Evolutionary conservation across 1,140 invertebrate species (phyloP), one percentile per base, ranked within the genome.

Genomic region (Trialeurodes vaporariorum): DNA sequence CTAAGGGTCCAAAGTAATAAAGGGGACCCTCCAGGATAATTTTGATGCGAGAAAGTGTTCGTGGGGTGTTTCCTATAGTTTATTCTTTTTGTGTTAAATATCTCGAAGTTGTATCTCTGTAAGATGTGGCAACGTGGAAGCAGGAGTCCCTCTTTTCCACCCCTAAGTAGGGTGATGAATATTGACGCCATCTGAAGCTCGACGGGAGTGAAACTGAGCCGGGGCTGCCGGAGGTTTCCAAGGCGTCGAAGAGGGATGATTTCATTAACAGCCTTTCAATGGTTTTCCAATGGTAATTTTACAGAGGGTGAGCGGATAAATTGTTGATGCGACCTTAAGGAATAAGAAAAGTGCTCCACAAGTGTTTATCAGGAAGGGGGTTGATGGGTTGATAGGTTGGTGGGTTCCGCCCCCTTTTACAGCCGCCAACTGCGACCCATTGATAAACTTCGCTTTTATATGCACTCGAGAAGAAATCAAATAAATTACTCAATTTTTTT

Each of bases 191-290:
- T n/a, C n/a, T n/a, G 5, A 49, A 17, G 34, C 34, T 49, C 34
- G n/a, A n/a, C 34, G 34, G 34, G 34, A 17, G 34, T 77, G 77
- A 68, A 68, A 70, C 67, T 66, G 23, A 64, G 26, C 66, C 67
- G 75, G 73, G 17, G 34, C 34, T 17, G 34, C 71, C 70, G 74
- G 73, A 73, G 74, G 77, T 75, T 73, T 49, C 62, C 24, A n/a
- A 23, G 49, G 74, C 78, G 76, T 78, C 77, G 78, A 78, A 78
- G 75, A 77, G 78, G 79, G 80, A 79, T 80, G 79, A 81, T 81
- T 81, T 80, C 80, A 81, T 80, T 81, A 81, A 80, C 79, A 80
- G 80, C 78, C 34, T 79, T 79, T 78, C 78, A 81, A 80, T 79
- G 79, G 79, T 76, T 80, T 76, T 75, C 72, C 76, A 75, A 77